Percentiles rank a stretch among this genome's conserved stretches.
Evolutionary conservation across 2,797 vertebrate species (phyloP).

Genomic region (Acipenser transmontanus): DNA sequence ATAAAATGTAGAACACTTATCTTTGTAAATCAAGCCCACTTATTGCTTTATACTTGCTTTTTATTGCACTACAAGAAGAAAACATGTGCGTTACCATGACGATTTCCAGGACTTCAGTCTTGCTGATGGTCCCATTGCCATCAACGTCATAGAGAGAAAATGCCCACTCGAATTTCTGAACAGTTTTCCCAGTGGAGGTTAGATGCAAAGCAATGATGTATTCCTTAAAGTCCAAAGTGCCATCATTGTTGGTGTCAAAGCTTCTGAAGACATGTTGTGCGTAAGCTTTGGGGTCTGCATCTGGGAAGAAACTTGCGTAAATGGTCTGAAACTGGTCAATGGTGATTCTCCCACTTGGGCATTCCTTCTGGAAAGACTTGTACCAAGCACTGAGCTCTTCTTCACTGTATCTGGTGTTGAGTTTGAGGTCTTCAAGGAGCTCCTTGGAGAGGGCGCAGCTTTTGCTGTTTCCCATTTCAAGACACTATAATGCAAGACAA

Average conservation of each 20-base stretch:
- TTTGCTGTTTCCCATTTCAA: conserved; percentile 77
- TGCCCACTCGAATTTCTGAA: conserved; percentile 88
- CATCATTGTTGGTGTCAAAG: conserved; percentile 85
- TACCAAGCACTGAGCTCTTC: conserved; percentile 82
- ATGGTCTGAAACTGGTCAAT: conserved; percentile 81
- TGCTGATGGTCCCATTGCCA: conserved; percentile 84
- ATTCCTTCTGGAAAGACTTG: conserved; percentile 80
- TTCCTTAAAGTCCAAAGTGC: conserved; percentile 86
- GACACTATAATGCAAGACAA: neutral
- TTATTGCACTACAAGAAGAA: no score
- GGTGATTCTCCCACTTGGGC: conserved; percentile 76
- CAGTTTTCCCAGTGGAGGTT: conserved; percentile 76
- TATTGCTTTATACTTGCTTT: no score
- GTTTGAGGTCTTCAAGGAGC: conserved; percentile 80
- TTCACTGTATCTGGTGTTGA: conserved; percentile 78
- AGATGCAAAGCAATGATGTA: conserved; percentile 89
- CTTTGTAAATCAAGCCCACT: no score
- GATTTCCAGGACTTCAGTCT: conserved; percentile 82
- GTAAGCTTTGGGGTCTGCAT: conserved; percentile 76
- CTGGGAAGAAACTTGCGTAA: conserved; percentile 84
- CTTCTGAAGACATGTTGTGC: conserved; percentile 88
- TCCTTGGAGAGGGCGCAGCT: conserved; percentile 82
- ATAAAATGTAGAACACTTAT: no score
- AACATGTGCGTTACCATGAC: conserved; percentile 58
- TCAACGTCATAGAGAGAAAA: conserved; percentile 90